A percentile compares a stretch with the other conserved stretches of the same genome.
phyloP scores from a whole-genome alignment of 2,888 invertebrate genomes.

The Acrocera orbiculus region DNA sequence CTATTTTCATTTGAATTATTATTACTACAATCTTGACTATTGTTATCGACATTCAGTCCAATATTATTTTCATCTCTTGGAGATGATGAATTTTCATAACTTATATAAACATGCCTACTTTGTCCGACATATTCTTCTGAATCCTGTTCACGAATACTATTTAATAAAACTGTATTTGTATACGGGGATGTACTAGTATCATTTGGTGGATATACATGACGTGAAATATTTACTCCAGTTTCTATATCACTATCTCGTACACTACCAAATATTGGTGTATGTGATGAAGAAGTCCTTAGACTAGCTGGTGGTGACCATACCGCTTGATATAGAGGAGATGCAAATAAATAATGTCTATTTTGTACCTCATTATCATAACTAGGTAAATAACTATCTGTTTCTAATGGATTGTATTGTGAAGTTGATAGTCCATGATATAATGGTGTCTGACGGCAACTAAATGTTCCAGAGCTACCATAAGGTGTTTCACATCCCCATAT shows the following conservation, averaged over 20 bases:
- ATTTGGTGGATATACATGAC: constrained; percentile 30
- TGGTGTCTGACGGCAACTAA: constrained; percentile 32
- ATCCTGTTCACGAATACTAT: constrained; percentile 28
- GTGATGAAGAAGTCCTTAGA: constrained; percentile 24
- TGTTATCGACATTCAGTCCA: too few relatives aligned
- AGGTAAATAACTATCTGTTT: constrained; percentile 31
- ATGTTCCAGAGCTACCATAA: constrained; percentile 24
- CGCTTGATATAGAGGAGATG: constrained; percentile 30
- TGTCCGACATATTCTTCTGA: too few relatives aligned
- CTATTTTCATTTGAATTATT: too few relatives aligned
- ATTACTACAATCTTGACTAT: too few relatives aligned
- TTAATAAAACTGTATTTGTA: constrained; percentile 27
- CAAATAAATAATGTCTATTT: constrained; percentile 30
- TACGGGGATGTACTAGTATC: constrained; percentile 27
- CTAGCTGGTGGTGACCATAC: constrained; percentile 31
- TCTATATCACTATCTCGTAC: constrained; percentile 27
- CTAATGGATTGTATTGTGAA: constrained; percentile 27
- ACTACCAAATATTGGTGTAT: constrained; percentile 29
- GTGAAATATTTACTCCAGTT: constrained; percentile 18
- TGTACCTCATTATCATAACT: constrained; percentile 30
- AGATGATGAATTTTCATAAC: too few relatives aligned
- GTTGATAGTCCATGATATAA: constrained; percentile 30
- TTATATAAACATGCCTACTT: too few relatives aligned
- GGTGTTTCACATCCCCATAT: constrained; percentile 14
- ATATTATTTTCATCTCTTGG: too few relatives aligned